phyloP scores from a whole-genome alignment of 2,888 invertebrate genomes.

The Tetheella fluctuosa region DNA sequence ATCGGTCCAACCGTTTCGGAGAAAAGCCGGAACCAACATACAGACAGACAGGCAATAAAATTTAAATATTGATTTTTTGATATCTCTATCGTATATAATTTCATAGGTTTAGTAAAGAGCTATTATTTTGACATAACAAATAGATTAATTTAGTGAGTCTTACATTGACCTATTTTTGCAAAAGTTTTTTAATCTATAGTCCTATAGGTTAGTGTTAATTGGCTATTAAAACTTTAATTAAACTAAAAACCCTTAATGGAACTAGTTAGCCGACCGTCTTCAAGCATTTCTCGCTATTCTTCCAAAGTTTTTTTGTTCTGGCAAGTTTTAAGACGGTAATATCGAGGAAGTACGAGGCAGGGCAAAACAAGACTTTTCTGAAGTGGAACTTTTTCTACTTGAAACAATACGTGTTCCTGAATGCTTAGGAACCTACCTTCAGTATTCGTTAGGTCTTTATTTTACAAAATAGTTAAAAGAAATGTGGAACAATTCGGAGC shows the following conservation, averaged over 20 bases:
- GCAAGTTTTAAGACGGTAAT: constrained; percentile 28
- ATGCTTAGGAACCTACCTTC: background rate
- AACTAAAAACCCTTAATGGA: constrained; percentile 37
- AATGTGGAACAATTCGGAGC: too few species aligned
- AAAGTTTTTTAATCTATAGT: constrained; percentile 10
- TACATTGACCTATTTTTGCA: too few species aligned
- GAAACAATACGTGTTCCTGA: constrained; percentile 3
- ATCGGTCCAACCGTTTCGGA: too few species aligned
- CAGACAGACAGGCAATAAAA: too few species aligned
- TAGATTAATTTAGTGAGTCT: too few species aligned
- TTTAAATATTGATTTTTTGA: too few species aligned
- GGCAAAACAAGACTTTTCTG: background rate
- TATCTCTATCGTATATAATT: too few species aligned
- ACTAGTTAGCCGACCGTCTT: constrained; percentile 27
- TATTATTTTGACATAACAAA: too few species aligned
- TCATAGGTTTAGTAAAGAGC: too few species aligned
- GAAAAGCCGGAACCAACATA: too few species aligned
- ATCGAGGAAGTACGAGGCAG: constrained; percentile 20
- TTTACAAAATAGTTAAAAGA: background rate
- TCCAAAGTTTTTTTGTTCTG: constrained; percentile 25
- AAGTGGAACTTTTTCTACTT: constrained; percentile 12
- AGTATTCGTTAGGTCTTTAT: background rate
- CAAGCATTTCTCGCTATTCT: constrained; percentile 15
- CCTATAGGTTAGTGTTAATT: constrained; percentile 24
- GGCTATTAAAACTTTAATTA: constrained; percentile 29